Conservation (phyloP, 2,797 vertebrate genomes). For the Intellagama lesueurii region DNA sequence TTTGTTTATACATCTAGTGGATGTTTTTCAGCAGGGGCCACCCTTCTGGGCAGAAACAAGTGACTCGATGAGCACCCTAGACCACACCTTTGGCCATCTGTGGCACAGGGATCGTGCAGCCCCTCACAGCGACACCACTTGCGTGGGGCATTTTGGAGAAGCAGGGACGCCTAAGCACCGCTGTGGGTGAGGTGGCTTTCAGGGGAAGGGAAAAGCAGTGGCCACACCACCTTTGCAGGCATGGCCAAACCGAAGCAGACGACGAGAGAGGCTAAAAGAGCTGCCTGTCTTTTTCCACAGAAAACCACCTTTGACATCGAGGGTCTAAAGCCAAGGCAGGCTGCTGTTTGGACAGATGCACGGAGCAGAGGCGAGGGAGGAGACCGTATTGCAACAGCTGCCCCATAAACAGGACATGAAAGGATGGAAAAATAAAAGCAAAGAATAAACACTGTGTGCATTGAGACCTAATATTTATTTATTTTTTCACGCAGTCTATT, state of each 20-base stretch:
- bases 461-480: neutral
- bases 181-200: neutral
- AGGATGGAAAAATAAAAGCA: neutral
- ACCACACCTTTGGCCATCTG: too few relatives aligned
- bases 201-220: neutral
- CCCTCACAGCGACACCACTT: too few relatives aligned
- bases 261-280: too few relatives aligned
- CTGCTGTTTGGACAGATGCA: slow-evolving; percentile 50
- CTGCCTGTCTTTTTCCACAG: too few relatives aligned
- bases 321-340: neutral
- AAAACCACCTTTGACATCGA: too few relatives aligned
- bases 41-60: too few relatives aligned
- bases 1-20: too few relatives aligned
- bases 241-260: neutral
- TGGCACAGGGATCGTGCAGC: too few relatives aligned
- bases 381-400: slow-evolving; percentile 35
- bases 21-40: too few relatives aligned
- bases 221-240: neutral
- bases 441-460: neutral
- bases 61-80: too few relatives aligned
- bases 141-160: too few relatives aligned
- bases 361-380: slow-evolving; percentile 5
- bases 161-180: too few relatives aligned
- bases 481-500: neutral
- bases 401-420: neutral